Evolutionary conservation across 2,113 vertebrate species (phyloP).

Genomic region (Trinectes maculatus): DNA sequence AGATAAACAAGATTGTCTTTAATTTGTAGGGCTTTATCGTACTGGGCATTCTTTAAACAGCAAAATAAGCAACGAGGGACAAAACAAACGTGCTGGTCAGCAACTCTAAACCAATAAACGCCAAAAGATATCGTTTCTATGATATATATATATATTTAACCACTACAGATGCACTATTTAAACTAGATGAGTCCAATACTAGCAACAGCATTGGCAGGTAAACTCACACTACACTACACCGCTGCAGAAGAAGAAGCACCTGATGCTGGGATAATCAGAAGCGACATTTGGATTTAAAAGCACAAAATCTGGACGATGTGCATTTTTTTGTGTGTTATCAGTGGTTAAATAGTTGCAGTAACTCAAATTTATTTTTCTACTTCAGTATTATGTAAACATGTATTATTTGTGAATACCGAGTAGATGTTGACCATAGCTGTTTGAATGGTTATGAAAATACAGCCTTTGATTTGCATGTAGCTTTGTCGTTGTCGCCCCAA

Average conservation of each 20-base stretch:
- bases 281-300: conserved; percentile 66
- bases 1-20: conserved; percentile 17
- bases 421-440: conserved; percentile 53
- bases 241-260: conserved; percentile 57
- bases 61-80: conserved; percentile 72
- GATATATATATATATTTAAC: conserved; percentile 65
- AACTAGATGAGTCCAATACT: conserved; percentile 45
- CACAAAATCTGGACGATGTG: conserved; percentile 73
- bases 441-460: conserved; percentile 51
- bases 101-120: conserved; percentile 43
- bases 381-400: conserved; percentile 67
- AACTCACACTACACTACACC: conserved; percentile 34
- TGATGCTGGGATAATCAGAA: conserved; percentile 78
- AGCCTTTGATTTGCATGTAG: conserved; percentile 44
- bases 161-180: conserved; percentile 77
- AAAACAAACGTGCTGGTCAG: conserved; percentile 34
- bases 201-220: conserved; percentile 24
- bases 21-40: conserved; percentile 55
- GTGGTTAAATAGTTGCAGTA: conserved; percentile 61
- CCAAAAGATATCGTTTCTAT: conserved; percentile 28
- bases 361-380: conserved; percentile 83
- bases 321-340: conserved; percentile 56
- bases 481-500: conserved; percentile 35
- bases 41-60: conserved; percentile 76
- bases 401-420: conserved; percentile 78